Evolutionary conservation across 2,113 vertebrate genomes (phyloP), one percentile per base, ranked within the genome.

Genomic region (Urocynchramus pylzowi): DNA sequence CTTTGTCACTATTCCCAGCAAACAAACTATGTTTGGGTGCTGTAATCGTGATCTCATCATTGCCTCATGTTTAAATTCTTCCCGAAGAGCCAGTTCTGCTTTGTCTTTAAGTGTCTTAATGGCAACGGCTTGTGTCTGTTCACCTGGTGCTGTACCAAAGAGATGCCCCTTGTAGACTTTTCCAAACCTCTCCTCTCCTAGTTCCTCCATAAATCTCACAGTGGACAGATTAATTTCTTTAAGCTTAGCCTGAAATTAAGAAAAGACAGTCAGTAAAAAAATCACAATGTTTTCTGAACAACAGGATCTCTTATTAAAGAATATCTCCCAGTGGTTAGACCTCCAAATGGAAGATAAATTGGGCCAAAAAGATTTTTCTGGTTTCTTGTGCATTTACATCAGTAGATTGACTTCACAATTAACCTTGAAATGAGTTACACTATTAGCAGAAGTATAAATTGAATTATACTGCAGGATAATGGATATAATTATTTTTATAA

Each of bases 71-170:
- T 99, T 98, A 95, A 99, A 99, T 84, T 99, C 99, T 95, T 99
- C 99, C 16, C 98, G 98, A 27, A 99, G 98, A 2, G 98, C 57
- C 30, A 98, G 94, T 61, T 99, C 99, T 4, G 98, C 99, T 88
- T 99, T 99, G 98, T 99, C 99, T 96, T 99, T 99, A 21, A 99
- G 97, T 0, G 99, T 99, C 95, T 99, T 99, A 90, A 99, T 99
- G 84, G 99, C 99, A 86, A 99, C 98, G 0, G 99, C 98, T 96
- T 99, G 99, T 24, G 98, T 98, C 92, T 99, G 99, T 97, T 99
- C 99, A 28, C 99, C 99, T 1, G 99, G 98, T 3, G 97, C 93
- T 0, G 99, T 98, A 71, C 99, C 98, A 17, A 99, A 99, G 45
- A 99, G 98, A 89, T 99, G 99, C 6, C 99, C 99, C 94, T 99